Conservation (phyloP, 1,140 invertebrate genomes). For the Himalopsyche phryganea region DNA sequence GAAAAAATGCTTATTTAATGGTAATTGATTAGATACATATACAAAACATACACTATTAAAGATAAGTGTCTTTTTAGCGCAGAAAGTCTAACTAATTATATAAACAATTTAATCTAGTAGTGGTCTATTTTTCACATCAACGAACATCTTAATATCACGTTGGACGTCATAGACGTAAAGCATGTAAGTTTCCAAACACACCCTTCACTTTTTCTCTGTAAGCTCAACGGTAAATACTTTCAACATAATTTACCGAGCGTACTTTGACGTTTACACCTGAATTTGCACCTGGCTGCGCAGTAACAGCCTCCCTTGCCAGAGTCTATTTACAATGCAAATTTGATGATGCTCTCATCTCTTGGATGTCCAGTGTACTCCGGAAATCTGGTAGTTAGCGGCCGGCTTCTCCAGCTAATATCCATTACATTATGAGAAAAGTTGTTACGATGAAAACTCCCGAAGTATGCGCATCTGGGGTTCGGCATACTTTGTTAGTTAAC, state of each 20-base stretch:
- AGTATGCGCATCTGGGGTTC: background rate
- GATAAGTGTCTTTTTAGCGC: too few relatives aligned
- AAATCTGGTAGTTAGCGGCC: background rate
- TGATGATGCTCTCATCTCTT: background rate
- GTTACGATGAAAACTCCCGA: background rate
- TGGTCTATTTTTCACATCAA: too few relatives aligned
- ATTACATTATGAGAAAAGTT: constrained; percentile 3
- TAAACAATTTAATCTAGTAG: too few relatives aligned
- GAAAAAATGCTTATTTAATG: too few relatives aligned
- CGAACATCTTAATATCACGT: too few relatives aligned
- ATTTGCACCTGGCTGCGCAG: background rate
- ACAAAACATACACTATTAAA: too few relatives aligned
- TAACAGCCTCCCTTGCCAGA: background rate
- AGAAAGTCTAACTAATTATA: too few relatives aligned
- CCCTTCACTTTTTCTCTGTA: too few relatives aligned
- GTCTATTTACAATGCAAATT: constrained; percentile 4
- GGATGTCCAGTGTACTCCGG: background rate
- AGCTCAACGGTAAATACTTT: background rate
- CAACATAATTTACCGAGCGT: background rate
- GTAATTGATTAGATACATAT: too few relatives aligned
- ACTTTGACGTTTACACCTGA: background rate
- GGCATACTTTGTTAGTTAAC: background rate
- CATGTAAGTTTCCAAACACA: too few relatives aligned
- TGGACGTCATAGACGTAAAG: too few relatives aligned
- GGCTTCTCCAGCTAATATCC: background rate